Evolutionary conservation across 2,113 vertebrate genomes (phyloP), one percentile per base, ranked within the genome.

Genomic region (Osmerus eperlanus): DNA sequence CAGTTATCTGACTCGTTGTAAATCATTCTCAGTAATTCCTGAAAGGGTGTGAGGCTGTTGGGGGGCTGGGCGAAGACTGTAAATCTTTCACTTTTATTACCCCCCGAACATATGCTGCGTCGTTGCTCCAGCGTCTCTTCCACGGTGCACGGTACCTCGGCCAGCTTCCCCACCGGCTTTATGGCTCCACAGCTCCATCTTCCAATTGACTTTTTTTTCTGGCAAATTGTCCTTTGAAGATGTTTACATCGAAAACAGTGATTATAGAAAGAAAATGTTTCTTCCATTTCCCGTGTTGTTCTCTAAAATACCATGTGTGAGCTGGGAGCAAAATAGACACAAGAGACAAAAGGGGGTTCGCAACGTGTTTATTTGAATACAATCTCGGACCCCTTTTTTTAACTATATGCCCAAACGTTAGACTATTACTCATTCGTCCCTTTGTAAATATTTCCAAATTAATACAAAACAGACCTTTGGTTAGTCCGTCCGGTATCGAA

Each of bases 11-110:
- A 89, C 94, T 89, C 81, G 94, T 94, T 95, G 96, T 99, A 99
- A 99, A 99, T 99, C 96, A 99, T 93, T 91, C 90, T 92, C 94
- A 93, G 97, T 96, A 95, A 98, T 97, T 97, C 96, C 94, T 98
- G 94, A 96, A 99, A 98, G 95, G 95, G 94, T 94, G 95, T 88
- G 90, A 96, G 94, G 92, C 94, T 95, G 95, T 92, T 94, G 95
- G 93, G 90, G 93, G 96, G 95, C 92, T 94, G 93, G 92, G 89
- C 94, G 92, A 93, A 91, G 93, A 95, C 94, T 96, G 97, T 99
- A 99, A 99, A 99, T 99, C 97, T 98, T 96, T 95, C 95, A 93
- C 91, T 97, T 99, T 99, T 99, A 99, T 99, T 96, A 94, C 96
- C 94, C 93, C 93, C 92, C 93, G 95, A 97, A 96, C 97, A 98